A percentile compares a stretch with the other conserved stretches of the same genome.
Conservation (phyloP, 2,888 invertebrate species). For the Nephrotoma flavescens region DNA sequence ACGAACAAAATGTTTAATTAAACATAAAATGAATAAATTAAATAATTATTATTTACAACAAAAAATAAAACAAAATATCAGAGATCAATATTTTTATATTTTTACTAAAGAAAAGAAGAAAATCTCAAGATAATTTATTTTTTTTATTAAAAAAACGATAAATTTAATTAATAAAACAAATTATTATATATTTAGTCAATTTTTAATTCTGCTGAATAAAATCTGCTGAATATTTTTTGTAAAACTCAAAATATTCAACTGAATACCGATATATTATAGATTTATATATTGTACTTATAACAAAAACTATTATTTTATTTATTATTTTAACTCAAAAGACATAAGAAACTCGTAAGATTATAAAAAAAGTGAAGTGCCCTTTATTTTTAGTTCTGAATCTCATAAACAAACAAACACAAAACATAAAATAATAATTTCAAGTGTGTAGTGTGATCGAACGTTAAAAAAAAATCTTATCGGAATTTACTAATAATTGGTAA, state of each 20-base stretch:
- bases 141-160: neutral
- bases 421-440: too few relatives aligned
- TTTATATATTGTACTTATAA: neutral
- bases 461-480: too few relatives aligned
- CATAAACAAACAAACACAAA: neutral
- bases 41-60: neutral
- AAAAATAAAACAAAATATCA: neutral
- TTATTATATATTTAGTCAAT: neutral
- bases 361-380: neutral
- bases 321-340: neutral
- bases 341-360: neutral
- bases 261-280: neutral
- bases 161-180: neutral
- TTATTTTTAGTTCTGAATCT: neutral
- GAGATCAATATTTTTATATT: neutral
- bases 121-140: neutral
- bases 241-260: neutral
- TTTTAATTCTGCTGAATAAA: neutral
- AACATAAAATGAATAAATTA: too few relatives aligned
- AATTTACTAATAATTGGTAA: too few relatives aligned
- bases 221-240: neutral
- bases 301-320: neutral
- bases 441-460: too few relatives aligned
- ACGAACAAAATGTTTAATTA: neutral
- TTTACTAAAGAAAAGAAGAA: neutral